phyloP scores from a whole-genome alignment of 2,888 invertebrate genomes.

The Abrostola triplasia region DNA sequence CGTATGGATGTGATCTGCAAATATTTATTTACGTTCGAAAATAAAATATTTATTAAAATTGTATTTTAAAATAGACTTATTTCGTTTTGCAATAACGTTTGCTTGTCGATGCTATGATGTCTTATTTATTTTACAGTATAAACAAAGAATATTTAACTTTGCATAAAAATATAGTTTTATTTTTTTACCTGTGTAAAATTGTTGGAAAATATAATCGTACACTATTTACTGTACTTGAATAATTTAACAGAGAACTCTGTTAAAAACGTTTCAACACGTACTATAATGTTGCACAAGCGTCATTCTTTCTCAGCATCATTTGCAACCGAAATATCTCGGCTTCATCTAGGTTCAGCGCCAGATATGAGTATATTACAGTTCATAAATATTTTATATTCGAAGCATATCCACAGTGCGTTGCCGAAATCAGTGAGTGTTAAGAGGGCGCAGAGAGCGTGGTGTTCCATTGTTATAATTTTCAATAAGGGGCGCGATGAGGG shows the following conservation, averaged over 20 bases:
- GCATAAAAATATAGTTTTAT: too few relatives aligned
- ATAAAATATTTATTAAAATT: too few relatives aligned
- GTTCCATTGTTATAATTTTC: constrained; percentile 89
- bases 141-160: too few relatives aligned
- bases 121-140: too few relatives aligned
- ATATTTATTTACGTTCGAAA: constrained; percentile 10
- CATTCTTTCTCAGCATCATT: too few relatives aligned
- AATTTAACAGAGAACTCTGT: too few relatives aligned
- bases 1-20: constrained; percentile 63
- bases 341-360: constrained; percentile 3
- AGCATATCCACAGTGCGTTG: constrained; percentile 78
- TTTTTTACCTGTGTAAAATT: too few relatives aligned
- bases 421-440: constrained; percentile 88
- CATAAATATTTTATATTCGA: constrained; percentile 42
- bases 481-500: constrained; percentile 88
- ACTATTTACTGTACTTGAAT: too few relatives aligned
- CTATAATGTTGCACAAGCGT: too few relatives aligned
- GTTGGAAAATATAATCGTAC: too few relatives aligned
- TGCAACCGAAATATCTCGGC: neutral
- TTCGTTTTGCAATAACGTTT: neutral
- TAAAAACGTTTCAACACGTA: too few relatives aligned
- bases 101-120: too few relatives aligned
- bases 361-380: constrained; percentile 34
- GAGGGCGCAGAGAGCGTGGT: constrained; percentile 81
- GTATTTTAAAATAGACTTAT: neutral